These are phyloP conservation scores for Arbacia lixula DNA, from an alignment of 53 echinoderm and acorn worm species.

Conservation along the genomic window DNA sequence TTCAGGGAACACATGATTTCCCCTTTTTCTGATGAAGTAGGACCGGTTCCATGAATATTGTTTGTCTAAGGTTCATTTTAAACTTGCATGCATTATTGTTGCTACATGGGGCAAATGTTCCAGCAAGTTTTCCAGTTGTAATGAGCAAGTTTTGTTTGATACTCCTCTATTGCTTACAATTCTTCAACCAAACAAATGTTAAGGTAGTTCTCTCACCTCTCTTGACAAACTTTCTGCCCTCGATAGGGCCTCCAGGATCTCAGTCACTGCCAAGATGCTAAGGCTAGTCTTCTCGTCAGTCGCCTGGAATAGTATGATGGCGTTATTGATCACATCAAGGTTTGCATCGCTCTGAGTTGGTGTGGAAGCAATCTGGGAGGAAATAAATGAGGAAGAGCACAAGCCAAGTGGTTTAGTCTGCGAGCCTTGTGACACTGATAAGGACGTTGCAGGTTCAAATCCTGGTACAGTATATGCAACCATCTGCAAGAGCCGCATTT, in stretches of 20 bases:
- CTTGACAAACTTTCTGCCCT: background rate
- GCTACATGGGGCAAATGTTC: too few species aligned
- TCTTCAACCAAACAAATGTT: background rate
- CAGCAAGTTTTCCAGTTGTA: too few species aligned
- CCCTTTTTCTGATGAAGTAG: too few species aligned
- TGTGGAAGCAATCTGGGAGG: background rate
- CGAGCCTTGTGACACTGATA: background rate
- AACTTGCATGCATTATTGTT: too few species aligned
- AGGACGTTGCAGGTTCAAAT: too few species aligned
- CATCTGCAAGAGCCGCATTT: too few species aligned
- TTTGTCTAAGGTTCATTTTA: too few species aligned
- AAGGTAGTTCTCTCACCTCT: background rate
- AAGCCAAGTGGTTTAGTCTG: background rate
- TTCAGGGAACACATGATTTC: too few species aligned
- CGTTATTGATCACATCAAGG: slow-evolving; percentile 5
- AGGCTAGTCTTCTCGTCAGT: background rate
- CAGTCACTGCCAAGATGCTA: slow-evolving; percentile 19
- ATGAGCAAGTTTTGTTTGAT: background rate
- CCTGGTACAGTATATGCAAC: too few species aligned
- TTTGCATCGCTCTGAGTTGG: slow-evolving; percentile 5
- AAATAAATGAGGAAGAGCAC: background rate
- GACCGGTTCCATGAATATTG: too few species aligned
- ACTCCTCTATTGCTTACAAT: background rate
- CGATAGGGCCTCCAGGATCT: slow-evolving; percentile 29
- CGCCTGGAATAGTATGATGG: background rate